Evolutionary conservation across 2,797 vertebrate species (phyloP).

Genomic region (Malurus leucopterus): DNA sequence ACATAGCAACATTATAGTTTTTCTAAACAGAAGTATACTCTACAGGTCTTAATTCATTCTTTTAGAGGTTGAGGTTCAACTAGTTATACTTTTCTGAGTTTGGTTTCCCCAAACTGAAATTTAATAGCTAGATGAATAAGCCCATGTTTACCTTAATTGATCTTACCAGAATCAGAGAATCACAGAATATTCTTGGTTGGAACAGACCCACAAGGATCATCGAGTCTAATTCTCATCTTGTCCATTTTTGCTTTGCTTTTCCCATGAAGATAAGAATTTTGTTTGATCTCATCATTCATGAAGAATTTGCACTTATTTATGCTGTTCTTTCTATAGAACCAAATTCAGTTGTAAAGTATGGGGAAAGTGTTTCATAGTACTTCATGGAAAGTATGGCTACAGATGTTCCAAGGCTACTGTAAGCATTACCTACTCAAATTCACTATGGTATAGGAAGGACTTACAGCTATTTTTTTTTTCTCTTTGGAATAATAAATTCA

Average conservation of each 20-base stretch:
- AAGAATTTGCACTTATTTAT: not conserved
- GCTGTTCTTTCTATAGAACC: not conserved
- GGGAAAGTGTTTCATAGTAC: not conserved
- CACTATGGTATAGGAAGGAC: not conserved
- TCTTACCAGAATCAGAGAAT: not conserved
- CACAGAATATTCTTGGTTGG: not conserved
- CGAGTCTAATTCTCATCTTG: not conserved
- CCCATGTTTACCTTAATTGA: not conserved
- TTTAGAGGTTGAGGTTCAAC: not conserved
- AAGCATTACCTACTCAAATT: not conserved
- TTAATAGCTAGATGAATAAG: not conserved
- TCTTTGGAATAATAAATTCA: not conserved
- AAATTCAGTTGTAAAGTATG: not conserved
- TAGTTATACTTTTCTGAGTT: not conserved
- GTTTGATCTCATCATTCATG: not conserved
- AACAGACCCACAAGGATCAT: not conserved
- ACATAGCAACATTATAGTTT: slow-evolving; percentile 27
- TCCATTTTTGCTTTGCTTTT: not conserved
- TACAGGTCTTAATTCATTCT: not conserved
- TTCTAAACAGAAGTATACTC: slow-evolving; percentile 15
- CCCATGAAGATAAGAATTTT: not conserved
- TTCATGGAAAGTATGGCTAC: not conserved
- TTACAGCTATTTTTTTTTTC: not conserved
- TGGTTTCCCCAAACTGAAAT: not conserved
- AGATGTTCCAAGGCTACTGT: not conserved